These are phyloP conservation scores for Stegophylla sp. DNA, from an alignment of 2,888 invertebrate species.

Conservation along the genomic window DNA sequence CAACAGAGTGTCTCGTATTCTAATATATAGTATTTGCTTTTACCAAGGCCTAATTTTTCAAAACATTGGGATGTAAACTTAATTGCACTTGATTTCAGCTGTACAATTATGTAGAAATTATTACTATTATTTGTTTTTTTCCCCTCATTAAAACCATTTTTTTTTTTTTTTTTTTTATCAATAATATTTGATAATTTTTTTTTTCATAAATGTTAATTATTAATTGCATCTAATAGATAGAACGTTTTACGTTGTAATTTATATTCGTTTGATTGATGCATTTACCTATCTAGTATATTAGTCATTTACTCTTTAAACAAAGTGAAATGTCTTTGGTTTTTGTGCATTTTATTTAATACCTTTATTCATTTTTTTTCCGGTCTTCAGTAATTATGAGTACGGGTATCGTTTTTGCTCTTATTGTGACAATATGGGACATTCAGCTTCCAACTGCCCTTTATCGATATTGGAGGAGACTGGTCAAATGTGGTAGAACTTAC, in stretches of 20 bases:
- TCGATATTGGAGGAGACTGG: slow-evolving; percentile 18
- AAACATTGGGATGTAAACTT: too few relatives aligned
- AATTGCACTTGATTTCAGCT: too few relatives aligned
- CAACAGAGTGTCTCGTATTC: too few relatives aligned
- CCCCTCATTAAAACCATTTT: too few relatives aligned
- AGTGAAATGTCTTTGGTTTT: neutral
- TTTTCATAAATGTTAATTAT: neutral
- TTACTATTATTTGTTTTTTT: too few relatives aligned
- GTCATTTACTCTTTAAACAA: slow-evolving; percentile 21
- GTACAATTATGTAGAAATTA: too few relatives aligned
- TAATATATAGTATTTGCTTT: too few relatives aligned
- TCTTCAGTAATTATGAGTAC: slow-evolving; percentile 17
- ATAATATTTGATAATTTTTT: neutral
- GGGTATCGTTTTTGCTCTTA: slow-evolving; percentile 29
- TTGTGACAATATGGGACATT: slow-evolving; percentile 47
- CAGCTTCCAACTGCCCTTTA: slow-evolving; percentile 38
- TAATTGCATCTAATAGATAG: neutral
- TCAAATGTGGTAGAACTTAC: slow-evolving; percentile 17
- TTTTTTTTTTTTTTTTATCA: too few relatives aligned
- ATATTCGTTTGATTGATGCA: neutral
- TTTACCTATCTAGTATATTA: neutral
- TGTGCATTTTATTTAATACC: slow-evolving; percentile 36
- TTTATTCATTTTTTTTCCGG: slow-evolving; percentile 44
- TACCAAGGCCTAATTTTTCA: too few relatives aligned
- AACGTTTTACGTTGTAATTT: neutral